Base-by-base conservation (phyloP, 2,888 invertebrate genomes). In the Drosophila meridionalis region DNA sequence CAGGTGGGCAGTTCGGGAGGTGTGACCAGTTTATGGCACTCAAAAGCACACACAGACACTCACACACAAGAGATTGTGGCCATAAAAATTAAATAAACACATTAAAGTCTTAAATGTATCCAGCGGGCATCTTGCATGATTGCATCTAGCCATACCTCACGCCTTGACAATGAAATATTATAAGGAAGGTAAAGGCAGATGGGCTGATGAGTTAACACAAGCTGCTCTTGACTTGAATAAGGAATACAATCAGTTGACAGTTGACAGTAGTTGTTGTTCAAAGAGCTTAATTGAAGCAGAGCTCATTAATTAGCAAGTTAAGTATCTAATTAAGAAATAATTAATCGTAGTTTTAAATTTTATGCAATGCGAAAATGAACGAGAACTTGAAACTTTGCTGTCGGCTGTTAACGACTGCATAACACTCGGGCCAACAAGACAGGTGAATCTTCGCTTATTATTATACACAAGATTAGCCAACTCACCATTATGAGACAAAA, bases 61-160 rank as follows among this genome's bases (percentile, higher is more conserved):
- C 20, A 28, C 32, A 34, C 6, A 56, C 3, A 12, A 1, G 58
- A 50, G n/a, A 56, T 30, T 28, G 42, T 32, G 57, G 62, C 56
- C 48, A 76, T 77, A 80, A 83, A 83, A 86, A 69, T 75, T 52
- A 53, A 78, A 72, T 59, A 72, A 75, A 69, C 73, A 36, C 58
- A 65, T 75, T 42, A 78, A 78, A 56, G 43, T 60, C 58, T 64
- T 58, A 76, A 69, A 69, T 76, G 62, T 50, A 30, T 45, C 11
- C 28, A 58, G 14, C 53, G 47, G 40, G 52, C 66, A 53, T 34
- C 50, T 53, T 50, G 40, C 45, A 63, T 43, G 55, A 59, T 45
- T 68, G 61, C 52, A 62, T 55, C 42, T 42, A 32, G 34, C 34
- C 30, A 48, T 55, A 61, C 53, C 57, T 36, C 32, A 43, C 26